Evolutionary conservation across 2,797 vertebrate species (phyloP).

Genomic region (Anabas testudineus): DNA sequence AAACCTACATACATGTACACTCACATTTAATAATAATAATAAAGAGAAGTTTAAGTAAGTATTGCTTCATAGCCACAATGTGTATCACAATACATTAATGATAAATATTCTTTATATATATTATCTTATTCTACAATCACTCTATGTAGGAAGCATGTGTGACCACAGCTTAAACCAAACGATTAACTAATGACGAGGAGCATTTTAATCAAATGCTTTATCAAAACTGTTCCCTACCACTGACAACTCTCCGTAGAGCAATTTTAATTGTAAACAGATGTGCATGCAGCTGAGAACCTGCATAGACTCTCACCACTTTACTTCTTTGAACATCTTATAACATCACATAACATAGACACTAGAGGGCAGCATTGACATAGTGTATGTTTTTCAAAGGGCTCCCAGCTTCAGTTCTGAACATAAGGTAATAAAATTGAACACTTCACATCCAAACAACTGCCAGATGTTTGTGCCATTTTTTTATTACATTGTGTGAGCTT

Average conservation of each 20-base stretch:
- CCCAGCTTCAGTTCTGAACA: not conserved
- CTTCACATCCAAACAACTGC: not conserved
- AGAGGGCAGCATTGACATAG: slow-evolving; percentile 72
- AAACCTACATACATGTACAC: not conserved
- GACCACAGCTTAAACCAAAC: not conserved
- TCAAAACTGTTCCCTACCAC: not conserved
- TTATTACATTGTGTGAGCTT: slow-evolving; percentile 71
- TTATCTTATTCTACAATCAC: too few relatives aligned
- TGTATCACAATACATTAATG: not conserved
- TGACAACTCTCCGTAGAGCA: not conserved
- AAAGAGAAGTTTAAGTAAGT: not conserved
- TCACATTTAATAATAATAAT: not conserved
- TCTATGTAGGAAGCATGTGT: not conserved
- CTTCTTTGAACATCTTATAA: too few relatives aligned
- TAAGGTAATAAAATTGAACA: not conserved
- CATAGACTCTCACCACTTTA: not conserved
- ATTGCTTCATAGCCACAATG: not conserved
- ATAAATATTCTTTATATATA: not conserved
- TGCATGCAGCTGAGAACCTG: slow-evolving; percentile 4
- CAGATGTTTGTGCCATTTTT: not conserved
- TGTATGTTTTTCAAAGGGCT: not conserved
- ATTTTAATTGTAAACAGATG: slow-evolving; percentile 1
- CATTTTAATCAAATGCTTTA: not conserved
- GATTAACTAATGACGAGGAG: not conserved
- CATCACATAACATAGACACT: slow-evolving; percentile 51